Evolutionary conservation across 2,113 vertebrate genomes (phyloP).

Genomic region (Rana temporaria): DNA sequence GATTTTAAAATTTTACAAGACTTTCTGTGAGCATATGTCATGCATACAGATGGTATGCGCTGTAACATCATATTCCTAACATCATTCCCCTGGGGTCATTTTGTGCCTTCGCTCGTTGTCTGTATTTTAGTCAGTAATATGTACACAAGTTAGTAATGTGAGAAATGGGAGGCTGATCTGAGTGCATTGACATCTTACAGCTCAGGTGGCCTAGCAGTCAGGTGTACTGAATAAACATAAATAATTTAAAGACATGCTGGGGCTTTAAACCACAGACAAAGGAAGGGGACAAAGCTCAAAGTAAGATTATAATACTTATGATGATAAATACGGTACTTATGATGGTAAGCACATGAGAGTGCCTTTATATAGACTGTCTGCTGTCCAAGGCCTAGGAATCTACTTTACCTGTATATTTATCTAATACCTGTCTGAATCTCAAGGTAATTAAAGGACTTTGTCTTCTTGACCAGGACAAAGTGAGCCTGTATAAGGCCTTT

Average conservation of each 20-base stretch:
- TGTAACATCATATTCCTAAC: not conserved
- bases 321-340: not conserved
- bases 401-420: too few species aligned
- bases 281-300: not conserved
- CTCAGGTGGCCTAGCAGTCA: conserved; percentile 25
- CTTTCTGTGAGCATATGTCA: too few species aligned
- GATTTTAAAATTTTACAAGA: too few species aligned
- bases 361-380: too few species aligned
- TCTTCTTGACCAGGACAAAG: too few species aligned
- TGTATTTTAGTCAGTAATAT: conserved; percentile 12
- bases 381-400: too few species aligned
- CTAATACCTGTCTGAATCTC: too few species aligned
- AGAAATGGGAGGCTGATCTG: conserved; percentile 8
- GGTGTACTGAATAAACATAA: not conserved
- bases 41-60: not conserved
- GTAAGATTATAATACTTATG: not conserved
- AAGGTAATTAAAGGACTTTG: too few species aligned
- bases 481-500: too few species aligned
- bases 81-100: not conserved
- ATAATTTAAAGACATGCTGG: conserved; percentile 11
- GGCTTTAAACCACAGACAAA: not conserved
- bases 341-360: not conserved
- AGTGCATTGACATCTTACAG: conserved; percentile 4
- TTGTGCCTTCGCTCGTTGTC: not conserved
- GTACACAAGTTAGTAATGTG: conserved; percentile 23